These are phyloP conservation scores for Nomia melanderi DNA, from an alignment of 1,140 invertebrate genomes.

Conservation along the genomic window DNA sequence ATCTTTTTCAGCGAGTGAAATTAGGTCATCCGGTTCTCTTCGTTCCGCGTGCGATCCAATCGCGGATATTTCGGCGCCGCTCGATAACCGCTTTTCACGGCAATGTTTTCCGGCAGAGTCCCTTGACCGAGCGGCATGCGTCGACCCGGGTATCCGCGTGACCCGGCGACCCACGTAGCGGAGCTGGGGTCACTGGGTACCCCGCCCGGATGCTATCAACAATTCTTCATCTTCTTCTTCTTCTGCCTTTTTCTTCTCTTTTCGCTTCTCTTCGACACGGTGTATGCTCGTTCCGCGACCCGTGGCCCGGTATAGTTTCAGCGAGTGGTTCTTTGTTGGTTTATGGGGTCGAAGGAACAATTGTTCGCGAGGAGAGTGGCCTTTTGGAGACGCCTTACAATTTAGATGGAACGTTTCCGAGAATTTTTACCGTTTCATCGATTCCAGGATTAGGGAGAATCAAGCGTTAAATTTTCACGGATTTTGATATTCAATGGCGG, in stretches of 20 bases:
- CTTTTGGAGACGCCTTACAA: too few relatives aligned
- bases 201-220: slow-evolving; percentile 54
- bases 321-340: too few relatives aligned
- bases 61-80: neutral
- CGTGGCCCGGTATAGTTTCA: too few relatives aligned
- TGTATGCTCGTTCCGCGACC: too few relatives aligned
- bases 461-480: too few relatives aligned
- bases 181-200: slow-evolving; percentile 68
- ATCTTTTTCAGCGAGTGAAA: slow-evolving; percentile 37
- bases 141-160: slow-evolving; percentile 72
- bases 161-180: slow-evolving; percentile 70
- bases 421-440: too few relatives aligned
- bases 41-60: slow-evolving; percentile 24
- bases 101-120: slow-evolving; percentile 55
- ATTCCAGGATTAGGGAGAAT: too few relatives aligned
- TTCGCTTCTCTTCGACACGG: neutral
- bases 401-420: too few relatives aligned
- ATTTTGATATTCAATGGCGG: too few relatives aligned
- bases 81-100: slow-evolving; percentile 37
- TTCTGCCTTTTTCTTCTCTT: neutral
- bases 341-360: too few relatives aligned
- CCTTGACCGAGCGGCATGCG: slow-evolving; percentile 70
- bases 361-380: too few relatives aligned
- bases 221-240: slow-evolving; percentile 34
- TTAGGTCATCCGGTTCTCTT: slow-evolving; percentile 45